phyloP scores from a whole-genome alignment of 2,113 vertebrate species.

The Spilogale gracilis region DNA sequence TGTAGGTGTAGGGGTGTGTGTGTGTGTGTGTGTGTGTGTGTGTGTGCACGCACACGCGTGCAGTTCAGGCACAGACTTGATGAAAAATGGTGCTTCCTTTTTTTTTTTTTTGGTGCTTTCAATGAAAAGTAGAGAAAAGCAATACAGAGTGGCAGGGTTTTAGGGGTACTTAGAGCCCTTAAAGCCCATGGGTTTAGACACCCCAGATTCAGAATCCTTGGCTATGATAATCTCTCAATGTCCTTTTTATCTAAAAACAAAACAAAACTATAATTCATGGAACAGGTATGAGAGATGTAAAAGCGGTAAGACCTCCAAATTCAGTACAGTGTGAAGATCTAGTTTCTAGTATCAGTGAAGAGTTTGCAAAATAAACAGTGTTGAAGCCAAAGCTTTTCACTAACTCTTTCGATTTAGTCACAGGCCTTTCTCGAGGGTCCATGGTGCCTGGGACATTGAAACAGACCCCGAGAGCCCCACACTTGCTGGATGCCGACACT shows the following conservation, averaged over 20 bases:
- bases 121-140: neutral
- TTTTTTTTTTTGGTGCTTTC: neutral
- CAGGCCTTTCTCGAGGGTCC: neutral
- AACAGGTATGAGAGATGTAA: neutral
- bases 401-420: neutral
- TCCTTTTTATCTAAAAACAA: neutral
- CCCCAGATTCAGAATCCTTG: neutral
- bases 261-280: neutral
- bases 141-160: neutral
- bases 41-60: accelerated
- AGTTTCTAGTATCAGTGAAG: neutral
- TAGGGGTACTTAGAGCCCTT: neutral
- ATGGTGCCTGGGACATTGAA: accelerated
- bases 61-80: neutral
- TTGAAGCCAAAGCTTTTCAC: neutral
- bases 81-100: neutral
- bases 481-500: neutral
- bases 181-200: neutral
- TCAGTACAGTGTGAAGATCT: neutral
- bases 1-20: accelerated
- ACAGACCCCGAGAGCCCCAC: neutral
- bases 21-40: too few relatives aligned
- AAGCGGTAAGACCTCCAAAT: neutral
- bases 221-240: neutral
- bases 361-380: neutral